These are phyloP conservation scores for Rhinophrynus dorsalis DNA, from an alignment of 2,797 vertebrate genomes.

Conservation along the genomic window DNA sequence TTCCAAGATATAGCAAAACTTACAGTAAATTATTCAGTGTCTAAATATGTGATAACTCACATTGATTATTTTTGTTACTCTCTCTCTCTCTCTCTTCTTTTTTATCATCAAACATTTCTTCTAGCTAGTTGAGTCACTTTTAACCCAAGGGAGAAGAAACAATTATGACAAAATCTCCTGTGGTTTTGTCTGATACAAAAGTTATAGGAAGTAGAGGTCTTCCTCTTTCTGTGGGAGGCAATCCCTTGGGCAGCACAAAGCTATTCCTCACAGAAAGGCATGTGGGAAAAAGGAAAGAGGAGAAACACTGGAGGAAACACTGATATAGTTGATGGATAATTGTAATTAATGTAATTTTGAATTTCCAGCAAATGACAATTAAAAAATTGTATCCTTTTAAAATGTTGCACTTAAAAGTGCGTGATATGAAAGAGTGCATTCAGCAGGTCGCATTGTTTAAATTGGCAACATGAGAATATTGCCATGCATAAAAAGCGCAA, in stretches of 20 bases:
- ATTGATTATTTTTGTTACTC: slow-evolving; percentile 11
- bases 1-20: not conserved
- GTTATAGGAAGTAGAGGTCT: slow-evolving; percentile 32
- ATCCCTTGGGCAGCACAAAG: not conserved
- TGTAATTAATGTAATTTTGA: too few relatives aligned
- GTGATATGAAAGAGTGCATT: too few relatives aligned
- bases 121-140: slow-evolving; percentile 25
- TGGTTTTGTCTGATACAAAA: slow-evolving; percentile 21
- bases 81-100: too few relatives aligned
- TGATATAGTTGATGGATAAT: too few relatives aligned
- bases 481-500: too few relatives aligned
- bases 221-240: slow-evolving; percentile 3
- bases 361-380: too few relatives aligned
- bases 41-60: not conserved
- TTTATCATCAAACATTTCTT: not conserved
- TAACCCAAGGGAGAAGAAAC: slow-evolving; percentile 26
- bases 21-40: not conserved
- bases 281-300: slow-evolving; percentile 1
- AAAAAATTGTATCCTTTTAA: too few relatives aligned
- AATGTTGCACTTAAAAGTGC: too few relatives aligned
- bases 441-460: too few relatives aligned
- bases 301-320: too few relatives aligned
- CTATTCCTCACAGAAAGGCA: not conserved
- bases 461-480: too few relatives aligned
- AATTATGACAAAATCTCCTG: slow-evolving; percentile 21